Conservation (phyloP, 2,113 vertebrate species). For the Campylorhamphus procurvoides region DNA sequence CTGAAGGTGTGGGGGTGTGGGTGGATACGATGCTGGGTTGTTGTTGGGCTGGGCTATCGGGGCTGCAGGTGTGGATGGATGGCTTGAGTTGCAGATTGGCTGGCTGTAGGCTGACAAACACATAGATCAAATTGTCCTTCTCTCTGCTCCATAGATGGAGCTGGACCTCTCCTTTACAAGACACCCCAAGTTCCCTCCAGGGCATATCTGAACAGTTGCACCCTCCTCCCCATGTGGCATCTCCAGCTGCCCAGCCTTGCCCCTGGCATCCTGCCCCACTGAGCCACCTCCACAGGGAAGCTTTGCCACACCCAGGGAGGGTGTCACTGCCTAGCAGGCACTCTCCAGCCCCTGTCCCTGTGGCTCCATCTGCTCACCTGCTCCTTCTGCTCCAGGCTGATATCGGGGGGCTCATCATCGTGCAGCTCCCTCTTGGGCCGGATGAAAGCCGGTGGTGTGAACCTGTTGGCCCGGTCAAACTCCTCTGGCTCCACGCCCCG, state of each 20-base stretch:
- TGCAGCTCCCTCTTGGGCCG: constrained; percentile 87
- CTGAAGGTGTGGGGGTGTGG: not conserved
- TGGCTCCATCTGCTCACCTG: constrained; percentile 72
- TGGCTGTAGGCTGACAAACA: not conserved
- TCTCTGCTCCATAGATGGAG: not conserved
- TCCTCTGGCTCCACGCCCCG: constrained; percentile 94
- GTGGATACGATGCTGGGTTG: not conserved
- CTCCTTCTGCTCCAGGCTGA: constrained; percentile 85
- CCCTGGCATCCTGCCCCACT: too few relatives aligned
- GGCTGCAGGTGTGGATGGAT: not conserved
- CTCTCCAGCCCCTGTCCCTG: not conserved
- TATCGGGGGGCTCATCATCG: constrained; percentile 85
- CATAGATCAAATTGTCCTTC: accelerated
- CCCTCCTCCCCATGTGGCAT: accelerated
- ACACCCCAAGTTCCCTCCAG: not conserved
- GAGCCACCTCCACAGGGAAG: accelerated
- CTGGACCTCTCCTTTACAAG: not conserved
- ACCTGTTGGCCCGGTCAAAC: constrained; percentile 84
- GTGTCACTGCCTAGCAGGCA: not conserved
- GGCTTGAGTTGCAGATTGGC: not conserved
- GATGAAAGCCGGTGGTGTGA: constrained; percentile 87
- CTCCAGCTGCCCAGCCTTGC: too few relatives aligned
- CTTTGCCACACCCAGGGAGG: accelerated
- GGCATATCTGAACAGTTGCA: not conserved
- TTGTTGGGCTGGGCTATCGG: not conserved